These are phyloP conservation scores for Campylomormyrus numenius DNA, from an alignment of 2,113 vertebrate species.

Conservation along the genomic window DNA sequence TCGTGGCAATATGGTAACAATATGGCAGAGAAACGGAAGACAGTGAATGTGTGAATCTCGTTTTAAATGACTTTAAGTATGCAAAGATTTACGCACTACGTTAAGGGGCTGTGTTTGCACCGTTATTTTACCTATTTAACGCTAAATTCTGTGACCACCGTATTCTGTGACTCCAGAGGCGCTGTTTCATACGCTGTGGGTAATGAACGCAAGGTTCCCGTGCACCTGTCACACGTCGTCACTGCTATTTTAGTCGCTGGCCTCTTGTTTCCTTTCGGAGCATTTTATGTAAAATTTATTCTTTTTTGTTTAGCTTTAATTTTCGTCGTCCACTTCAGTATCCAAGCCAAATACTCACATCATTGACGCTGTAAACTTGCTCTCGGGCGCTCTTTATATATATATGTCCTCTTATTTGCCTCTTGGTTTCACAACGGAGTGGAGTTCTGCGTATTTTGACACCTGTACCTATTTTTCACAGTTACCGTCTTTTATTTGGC, in stretches of 20 bases:
- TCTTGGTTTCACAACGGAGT: conserved; percentile 32
- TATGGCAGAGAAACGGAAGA: not conserved
- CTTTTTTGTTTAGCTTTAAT: not conserved
- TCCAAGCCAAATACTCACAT: not conserved
- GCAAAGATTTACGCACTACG: not conserved
- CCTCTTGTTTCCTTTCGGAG: not conserved
- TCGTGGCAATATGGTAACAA: not conserved
- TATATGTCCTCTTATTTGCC: conserved; percentile 22
- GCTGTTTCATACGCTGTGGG: not conserved
- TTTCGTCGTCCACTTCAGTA: not conserved
- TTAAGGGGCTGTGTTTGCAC: not conserved
- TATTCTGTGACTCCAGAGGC: not conserved
- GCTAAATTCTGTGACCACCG: not conserved
- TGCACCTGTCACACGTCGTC: not conserved
- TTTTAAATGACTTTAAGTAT: not conserved
- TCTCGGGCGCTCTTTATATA: not conserved
- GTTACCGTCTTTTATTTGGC: not conserved
- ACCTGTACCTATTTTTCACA: not conserved
- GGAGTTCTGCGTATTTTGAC: not conserved
- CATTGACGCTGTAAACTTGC: not conserved
- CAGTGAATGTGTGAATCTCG: not conserved
- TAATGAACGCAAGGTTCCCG: not conserved
- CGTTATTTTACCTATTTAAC: not conserved
- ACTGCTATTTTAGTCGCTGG: not conserved
- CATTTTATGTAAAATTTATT: not conserved